phyloP scores from a whole-genome alignment of 2,888 invertebrate species.

The Polymixis lichenea region DNA sequence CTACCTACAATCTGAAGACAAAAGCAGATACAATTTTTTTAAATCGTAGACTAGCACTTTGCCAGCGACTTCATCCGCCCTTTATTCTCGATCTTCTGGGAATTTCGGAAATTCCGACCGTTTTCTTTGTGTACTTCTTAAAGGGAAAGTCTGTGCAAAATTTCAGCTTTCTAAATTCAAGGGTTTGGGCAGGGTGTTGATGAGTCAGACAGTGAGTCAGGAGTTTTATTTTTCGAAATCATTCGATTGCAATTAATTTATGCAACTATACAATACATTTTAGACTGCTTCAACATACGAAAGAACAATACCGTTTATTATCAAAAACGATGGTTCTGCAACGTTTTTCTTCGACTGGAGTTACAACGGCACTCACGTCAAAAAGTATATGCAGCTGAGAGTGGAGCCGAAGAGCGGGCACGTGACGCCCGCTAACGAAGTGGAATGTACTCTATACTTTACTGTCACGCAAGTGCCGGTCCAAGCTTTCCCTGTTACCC shows the following conservation, averaged over 20 bases:
- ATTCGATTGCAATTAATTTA: background rate
- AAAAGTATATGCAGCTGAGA: conserved; percentile 81
- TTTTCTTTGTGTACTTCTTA: background rate
- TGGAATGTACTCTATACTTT: conserved; percentile 81
- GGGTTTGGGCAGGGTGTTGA: background rate
- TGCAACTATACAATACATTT: conserved; percentile 14
- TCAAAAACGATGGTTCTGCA: conserved; percentile 86
- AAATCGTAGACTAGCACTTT: background rate
- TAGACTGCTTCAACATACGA: conserved; percentile 87
- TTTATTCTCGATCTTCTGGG: background rate
- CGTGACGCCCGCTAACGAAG: conserved; percentile 78
- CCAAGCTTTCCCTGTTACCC: conserved; percentile 80
- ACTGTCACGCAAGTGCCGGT: conserved; percentile 84
- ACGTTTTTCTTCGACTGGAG: conserved; percentile 86
- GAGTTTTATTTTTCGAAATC: background rate
- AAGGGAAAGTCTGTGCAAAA: background rate
- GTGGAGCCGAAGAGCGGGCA: conserved; percentile 84
- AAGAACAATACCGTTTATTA: conserved; percentile 81
- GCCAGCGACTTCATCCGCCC: background rate
- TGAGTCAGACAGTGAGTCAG: background rate
- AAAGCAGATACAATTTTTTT: background rate
- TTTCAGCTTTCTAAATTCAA: background rate
- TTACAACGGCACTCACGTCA: conserved; percentile 77
- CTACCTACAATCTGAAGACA: background rate
- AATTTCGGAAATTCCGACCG: background rate